A percentile compares a stretch with the other conserved stretches of the same genome.
Conservation (phyloP, 1,140 invertebrate species). For the Himalopsyche phryganea region DNA sequence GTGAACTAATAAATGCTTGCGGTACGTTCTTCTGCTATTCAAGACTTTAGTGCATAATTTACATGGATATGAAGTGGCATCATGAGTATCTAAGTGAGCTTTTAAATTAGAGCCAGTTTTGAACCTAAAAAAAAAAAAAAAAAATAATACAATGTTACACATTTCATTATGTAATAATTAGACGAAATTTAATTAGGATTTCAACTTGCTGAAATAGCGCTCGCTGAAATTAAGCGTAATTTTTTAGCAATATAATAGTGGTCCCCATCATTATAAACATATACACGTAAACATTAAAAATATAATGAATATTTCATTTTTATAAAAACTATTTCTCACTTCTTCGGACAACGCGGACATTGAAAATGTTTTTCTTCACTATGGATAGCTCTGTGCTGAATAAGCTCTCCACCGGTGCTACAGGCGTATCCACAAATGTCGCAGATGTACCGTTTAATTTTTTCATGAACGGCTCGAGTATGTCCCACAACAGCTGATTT, state of each 20-base stretch:
- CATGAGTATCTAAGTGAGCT: constrained; percentile 50
- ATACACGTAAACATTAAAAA: no score
- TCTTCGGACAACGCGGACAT: constrained; percentile 46
- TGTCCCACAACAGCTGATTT: constrained; percentile 47
- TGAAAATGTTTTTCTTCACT: constrained; percentile 50
- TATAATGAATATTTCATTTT: no score
- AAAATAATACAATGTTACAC: neutral
- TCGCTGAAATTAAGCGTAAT: no score
- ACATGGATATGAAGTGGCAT: constrained; percentile 49
- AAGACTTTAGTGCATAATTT: constrained; percentile 47
- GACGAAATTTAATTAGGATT: no score
- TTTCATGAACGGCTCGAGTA: constrained; percentile 55
- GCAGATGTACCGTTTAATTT: constrained; percentile 65
- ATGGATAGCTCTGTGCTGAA: constrained; percentile 51
- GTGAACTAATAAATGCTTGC: constrained; percentile 50
- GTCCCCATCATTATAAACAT: no score
- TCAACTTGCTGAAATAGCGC: no score
- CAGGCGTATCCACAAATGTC: constrained; percentile 56
- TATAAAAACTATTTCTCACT: no score
- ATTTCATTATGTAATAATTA: neutral
- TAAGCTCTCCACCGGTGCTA: constrained; percentile 49
- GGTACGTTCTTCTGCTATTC: constrained; percentile 48
- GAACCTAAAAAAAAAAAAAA: constrained; percentile 38
- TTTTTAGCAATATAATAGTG: no score
- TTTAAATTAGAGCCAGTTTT: constrained; percentile 51